Conservation (phyloP, 2,888 invertebrate genomes). For the Ischnura elegans region DNA sequence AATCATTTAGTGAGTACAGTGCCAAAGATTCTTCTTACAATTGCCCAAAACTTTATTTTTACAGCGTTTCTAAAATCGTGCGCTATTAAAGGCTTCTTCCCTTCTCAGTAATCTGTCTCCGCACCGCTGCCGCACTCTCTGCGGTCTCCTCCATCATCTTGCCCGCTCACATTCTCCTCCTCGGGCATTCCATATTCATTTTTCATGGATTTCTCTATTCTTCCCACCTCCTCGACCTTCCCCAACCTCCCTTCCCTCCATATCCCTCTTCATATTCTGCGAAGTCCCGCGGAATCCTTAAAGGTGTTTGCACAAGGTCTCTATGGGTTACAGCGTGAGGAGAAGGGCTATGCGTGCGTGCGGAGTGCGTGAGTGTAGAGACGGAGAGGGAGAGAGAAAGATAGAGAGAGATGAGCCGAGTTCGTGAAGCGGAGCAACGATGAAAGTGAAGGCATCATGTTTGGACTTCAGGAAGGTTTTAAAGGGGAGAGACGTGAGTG, state of each 20-base stretch:
- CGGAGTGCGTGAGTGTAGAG: not conserved
- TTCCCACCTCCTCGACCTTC: not conserved
- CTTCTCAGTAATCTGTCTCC: too few relatives aligned
- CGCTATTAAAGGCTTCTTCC: too few relatives aligned
- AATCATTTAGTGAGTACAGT: too few relatives aligned
- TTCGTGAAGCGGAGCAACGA: too few relatives aligned
- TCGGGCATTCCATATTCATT: slow-evolving; percentile 39
- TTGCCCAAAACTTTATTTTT: too few relatives aligned
- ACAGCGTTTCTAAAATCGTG: too few relatives aligned
- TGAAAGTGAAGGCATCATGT: too few relatives aligned
- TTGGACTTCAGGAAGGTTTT: too few relatives aligned
- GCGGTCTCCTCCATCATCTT: not conserved
- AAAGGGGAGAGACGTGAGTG: not conserved
- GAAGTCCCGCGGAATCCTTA: slow-evolving; percentile 56
- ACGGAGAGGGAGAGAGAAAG: not conserved
- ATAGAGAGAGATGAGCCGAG: not conserved
- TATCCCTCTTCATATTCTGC: slow-evolving; percentile 48
- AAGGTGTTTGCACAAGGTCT: slow-evolving; percentile 59
- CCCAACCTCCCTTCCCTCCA: not conserved
- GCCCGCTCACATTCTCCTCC: not conserved
- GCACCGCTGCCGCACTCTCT: too few relatives aligned
- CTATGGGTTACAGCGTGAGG: not conserved
- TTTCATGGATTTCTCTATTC: slow-evolving; percentile 54
- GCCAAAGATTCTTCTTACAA: too few relatives aligned
- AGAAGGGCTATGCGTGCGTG: not conserved